A percentile compares a stretch with the other conserved stretches of the same genome.
Evolutionary conservation across 2,113 vertebrate genomes (phyloP).

Genomic region (Gallinago media): DNA sequence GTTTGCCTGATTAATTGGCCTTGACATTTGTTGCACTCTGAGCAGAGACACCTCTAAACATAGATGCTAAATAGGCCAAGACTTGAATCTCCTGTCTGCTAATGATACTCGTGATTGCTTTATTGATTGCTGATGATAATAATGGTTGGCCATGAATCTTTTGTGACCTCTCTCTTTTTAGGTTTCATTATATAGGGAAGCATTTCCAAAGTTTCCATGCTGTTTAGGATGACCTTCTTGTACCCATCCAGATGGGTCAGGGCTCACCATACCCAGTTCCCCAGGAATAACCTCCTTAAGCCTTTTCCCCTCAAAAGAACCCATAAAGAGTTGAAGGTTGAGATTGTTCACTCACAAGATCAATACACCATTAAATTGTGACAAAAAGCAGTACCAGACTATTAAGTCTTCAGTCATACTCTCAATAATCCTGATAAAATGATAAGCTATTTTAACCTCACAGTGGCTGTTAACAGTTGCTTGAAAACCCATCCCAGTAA

Average conservation of each 20-base stretch:
- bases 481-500: background rate
- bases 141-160: conserved; percentile 31
- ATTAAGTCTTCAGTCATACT: conserved; percentile 72
- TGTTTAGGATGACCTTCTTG: conserved; percentile 41
- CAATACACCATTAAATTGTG: conserved; percentile 79
- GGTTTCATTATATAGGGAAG: conserved; percentile 20
- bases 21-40: background rate
- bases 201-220: conserved; percentile 17
- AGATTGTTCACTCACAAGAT: conserved; percentile 75
- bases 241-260: background rate
- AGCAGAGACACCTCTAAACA: background rate
- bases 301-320: conserved; percentile 69
- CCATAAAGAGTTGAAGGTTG: conserved; percentile 77
- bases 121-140: conserved; percentile 66
- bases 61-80: background rate
- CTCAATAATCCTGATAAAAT: conserved; percentile 75
- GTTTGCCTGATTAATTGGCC: background rate
- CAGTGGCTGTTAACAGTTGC: conserved; percentile 9
- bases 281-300: conserved; percentile 64
- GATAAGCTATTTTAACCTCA: conserved; percentile 75
- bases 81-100: conserved; percentile 20
- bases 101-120: conserved; percentile 62
- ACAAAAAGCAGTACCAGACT: conserved; percentile 74
- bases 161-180: conserved; percentile 32
- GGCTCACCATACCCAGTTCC: conserved; percentile 11